Evolutionary conservation across 2,113 vertebrate genomes (phyloP), one percentile per base, ranked within the genome.

Genomic region (Apteryx mantelli): DNA sequence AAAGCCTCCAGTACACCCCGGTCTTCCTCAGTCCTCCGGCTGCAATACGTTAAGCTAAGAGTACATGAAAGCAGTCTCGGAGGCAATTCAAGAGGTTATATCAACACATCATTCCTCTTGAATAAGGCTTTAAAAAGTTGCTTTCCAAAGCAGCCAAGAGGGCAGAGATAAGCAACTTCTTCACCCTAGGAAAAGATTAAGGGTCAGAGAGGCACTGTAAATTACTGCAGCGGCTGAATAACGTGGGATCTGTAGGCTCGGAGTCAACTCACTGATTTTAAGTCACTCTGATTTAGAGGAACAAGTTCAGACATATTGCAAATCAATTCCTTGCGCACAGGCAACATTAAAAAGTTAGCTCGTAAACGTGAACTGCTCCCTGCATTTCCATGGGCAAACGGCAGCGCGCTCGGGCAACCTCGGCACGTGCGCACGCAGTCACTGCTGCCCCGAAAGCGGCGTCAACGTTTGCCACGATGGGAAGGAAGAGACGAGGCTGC

Each of bases 401-500:
- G 66, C 50, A 55, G 38, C 32, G 52, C 9, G 17, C 32, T 8
- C 2, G 1, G 60, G 34, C 80, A 65, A 63, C 91, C 55, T 14
- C 32, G 26, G 8, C 11, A 5, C 5, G 7, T 7, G 0, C 0
- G 15, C 3, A 38, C 52, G 26, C 14, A 60, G 42, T 16, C 21
- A 19, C 46, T 14, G 6, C 17, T 58, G 53, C 0, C 0, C 65
- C 28, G 78, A 63, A 71, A 83, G 0, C 2, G 22, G 73, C 74
- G 76, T 65, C 0, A 0, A 7, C 71, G 50, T 30, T 1, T 12
- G 79, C 48, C 21, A 2, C 0, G 44, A 68, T 2, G 38, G 65
- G 19, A 53, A 44, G 30, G 82, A 21, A 50, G 53, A 81, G 76
- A 61, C 61, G 78, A 68, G 88, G 84, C 91, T 70, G 84, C 88